A percentile compares a stretch with the other conserved stretches of the same genome.
phyloP scores from a whole-genome alignment of 2,888 invertebrate genomes.

The Netelia virgata region DNA sequence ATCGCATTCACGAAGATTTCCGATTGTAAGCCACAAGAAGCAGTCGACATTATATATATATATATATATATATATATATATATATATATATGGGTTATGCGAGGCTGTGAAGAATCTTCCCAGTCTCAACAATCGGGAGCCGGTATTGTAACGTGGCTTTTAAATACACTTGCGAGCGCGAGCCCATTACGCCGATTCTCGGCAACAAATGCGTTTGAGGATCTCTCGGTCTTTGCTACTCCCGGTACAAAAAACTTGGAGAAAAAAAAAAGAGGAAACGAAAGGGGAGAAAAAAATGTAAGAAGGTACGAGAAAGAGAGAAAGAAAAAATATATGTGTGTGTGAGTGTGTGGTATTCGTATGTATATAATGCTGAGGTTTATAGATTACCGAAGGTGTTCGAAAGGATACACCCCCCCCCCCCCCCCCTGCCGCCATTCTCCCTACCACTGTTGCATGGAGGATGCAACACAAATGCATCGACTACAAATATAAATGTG shows the following conservation, averaged over 20 bases:
- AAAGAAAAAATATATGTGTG: constrained; percentile 31
- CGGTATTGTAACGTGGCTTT: constrained; percentile 57
- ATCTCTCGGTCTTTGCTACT: constrained; percentile 16
- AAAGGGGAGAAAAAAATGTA: background rate
- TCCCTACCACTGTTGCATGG: constrained; percentile 34
- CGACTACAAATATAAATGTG: constrained; percentile 23
- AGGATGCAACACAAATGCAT: constrained; percentile 45
- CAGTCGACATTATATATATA: constrained; percentile 6
- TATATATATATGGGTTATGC: constrained; percentile 34
- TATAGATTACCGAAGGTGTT: constrained; percentile 57
- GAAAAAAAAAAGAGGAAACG: constrained; percentile 21
- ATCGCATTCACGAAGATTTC: constrained; percentile 56
- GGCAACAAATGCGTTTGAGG: constrained; percentile 33
- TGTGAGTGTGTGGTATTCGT: constrained; percentile 9
- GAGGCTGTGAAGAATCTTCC: constrained; percentile 52
- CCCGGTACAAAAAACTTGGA: background rate
- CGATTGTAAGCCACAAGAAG: constrained; percentile 56
- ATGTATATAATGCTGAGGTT: constrained; percentile 36
- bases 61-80: constrained; percentile 17
- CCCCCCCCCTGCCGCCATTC: background rate
- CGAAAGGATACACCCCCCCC: constrained; percentile 45
- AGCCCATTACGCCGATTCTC: constrained; percentile 38
- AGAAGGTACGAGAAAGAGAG: constrained; percentile 36
- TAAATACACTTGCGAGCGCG: constrained; percentile 56
- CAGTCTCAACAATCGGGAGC: constrained; percentile 53